These are phyloP conservation scores for Notarius quadriscutis DNA, from an alignment of 2,113 vertebrate genomes.

Conservation along the genomic window DNA sequence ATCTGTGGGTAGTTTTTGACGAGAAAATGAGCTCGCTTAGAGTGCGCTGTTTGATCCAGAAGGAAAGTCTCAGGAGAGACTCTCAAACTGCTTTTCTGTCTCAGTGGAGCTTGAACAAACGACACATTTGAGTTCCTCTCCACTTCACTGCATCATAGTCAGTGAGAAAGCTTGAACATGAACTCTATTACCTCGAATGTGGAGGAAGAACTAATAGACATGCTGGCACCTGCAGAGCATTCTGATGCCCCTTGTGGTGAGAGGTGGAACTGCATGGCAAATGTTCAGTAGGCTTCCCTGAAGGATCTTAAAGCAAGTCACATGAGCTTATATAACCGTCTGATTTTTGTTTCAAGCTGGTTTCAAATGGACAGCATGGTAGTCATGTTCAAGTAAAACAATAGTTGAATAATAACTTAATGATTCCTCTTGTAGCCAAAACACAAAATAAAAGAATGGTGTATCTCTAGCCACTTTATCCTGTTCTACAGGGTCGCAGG, in stretches of 20 bases:
- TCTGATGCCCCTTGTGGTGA: slow-evolving; percentile 5
- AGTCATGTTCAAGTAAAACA: neutral
- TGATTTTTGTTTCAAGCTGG: neutral
- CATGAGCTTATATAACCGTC: neutral
- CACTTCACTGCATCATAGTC: neutral
- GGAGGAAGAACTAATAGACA: neutral
- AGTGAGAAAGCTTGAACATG: slow-evolving; percentile 19
- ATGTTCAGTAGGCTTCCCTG: neutral
- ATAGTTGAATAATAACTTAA: neutral
- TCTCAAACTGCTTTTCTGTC: slow-evolving; percentile 23
- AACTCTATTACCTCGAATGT: slow-evolving; percentile 11
- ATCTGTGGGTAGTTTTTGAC: slow-evolving; percentile 9
- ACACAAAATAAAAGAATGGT: neutral
- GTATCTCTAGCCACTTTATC: too few species aligned
- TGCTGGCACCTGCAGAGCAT: neutral
- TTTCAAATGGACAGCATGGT: neutral
- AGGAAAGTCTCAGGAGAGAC: slow-evolving; percentile 30
- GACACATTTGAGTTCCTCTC: neutral
- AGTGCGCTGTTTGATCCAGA: slow-evolving; percentile 22
- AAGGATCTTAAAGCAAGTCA: neutral
- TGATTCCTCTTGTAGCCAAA: neutral
- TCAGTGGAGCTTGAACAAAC: neutral
- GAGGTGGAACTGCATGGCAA: neutral
- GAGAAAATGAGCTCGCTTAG: neutral
- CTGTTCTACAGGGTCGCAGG: too few species aligned